Percentiles rank a stretch among this genome's conserved stretches.
These are phyloP conservation scores for Syngnathoides biaculeatus DNA, from an alignment of 2,113 vertebrate genomes.

Conservation along the genomic window DNA sequence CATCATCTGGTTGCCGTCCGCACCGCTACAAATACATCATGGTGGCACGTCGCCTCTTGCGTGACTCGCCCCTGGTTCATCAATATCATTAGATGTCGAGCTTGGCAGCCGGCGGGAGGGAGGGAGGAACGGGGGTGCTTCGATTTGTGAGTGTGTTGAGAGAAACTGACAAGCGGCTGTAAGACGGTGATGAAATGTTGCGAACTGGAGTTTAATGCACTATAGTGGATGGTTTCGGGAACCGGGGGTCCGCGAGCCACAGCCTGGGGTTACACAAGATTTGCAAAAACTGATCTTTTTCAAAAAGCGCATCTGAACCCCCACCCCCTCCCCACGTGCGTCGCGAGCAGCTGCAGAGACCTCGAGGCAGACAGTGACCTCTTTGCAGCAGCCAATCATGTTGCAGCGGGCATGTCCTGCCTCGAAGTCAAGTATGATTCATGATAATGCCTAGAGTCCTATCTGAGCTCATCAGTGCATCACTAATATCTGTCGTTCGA, in stretches of 20 bases:
- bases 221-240: background rate
- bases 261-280: background rate
- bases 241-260: background rate
- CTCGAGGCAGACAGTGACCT: too few species aligned
- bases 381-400: background rate
- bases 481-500: too few species aligned
- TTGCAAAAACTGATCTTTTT: too few species aligned
- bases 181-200: background rate
- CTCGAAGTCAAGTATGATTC: too few species aligned
- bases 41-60: background rate
- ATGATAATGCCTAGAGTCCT: too few species aligned
- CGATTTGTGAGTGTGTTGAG: conserved; percentile 4
- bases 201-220: background rate
- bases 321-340: too few species aligned
- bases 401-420: too few species aligned
- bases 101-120: background rate
- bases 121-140: too few species aligned
- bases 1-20: background rate
- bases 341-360: too few species aligned
- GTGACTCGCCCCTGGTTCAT: conserved; percentile 3
- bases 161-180: background rate
- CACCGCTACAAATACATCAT: background rate
- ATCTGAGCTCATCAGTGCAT: background rate
- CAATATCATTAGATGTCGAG: background rate
- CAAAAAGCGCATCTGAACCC: too few species aligned